Evolutionary conservation across 2,888 invertebrate genomes (phyloP).

Genomic region (Platerodrilus igneus): DNA sequence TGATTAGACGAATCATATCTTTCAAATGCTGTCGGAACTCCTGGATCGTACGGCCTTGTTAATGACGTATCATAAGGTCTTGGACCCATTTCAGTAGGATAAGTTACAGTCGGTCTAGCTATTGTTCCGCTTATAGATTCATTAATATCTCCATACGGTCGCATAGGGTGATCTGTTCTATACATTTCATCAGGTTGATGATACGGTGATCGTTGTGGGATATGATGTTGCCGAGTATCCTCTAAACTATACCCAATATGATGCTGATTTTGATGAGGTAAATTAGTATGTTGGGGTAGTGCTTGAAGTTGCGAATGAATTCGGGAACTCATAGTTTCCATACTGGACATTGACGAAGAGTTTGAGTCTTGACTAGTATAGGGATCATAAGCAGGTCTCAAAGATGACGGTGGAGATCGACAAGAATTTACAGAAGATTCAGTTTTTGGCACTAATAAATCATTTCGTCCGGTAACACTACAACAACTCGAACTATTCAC

Average conservation of each 20-base stretch:
- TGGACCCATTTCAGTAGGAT: constrained; percentile 52
- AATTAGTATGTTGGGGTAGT: constrained; percentile 43
- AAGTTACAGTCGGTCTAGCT: constrained; percentile 56
- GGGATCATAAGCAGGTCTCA: constrained; percentile 56
- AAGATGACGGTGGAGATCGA: constrained; percentile 50
- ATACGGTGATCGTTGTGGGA: constrained; percentile 57
- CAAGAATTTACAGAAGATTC: constrained; percentile 52
- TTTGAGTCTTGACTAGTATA: constrained; percentile 67
- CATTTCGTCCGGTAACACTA: constrained; percentile 47
- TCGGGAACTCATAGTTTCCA: constrained; percentile 58
- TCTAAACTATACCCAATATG: constrained; percentile 54
- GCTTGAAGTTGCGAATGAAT: constrained; percentile 50
- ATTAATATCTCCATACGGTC: constrained; percentile 60
- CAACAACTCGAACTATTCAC: constrained; percentile 48
- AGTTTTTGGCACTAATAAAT: constrained; percentile 64
- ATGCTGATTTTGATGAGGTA: constrained; percentile 52
- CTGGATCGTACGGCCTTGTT: constrained; percentile 55
- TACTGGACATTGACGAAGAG: constrained; percentile 63
- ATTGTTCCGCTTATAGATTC: constrained; percentile 54
- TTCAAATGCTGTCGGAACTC: constrained; percentile 57
- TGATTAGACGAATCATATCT: constrained; percentile 55
- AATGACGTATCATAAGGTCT: constrained; percentile 50
- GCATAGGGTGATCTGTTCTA: constrained; percentile 43
- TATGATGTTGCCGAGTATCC: constrained; percentile 45
- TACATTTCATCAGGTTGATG: constrained; percentile 58